Percentiles rank a stretch among this genome's conserved stretches.
Evolutionary conservation across 2,797 vertebrate genomes (phyloP).

Genomic region (Leucoraja ocellata): DNA sequence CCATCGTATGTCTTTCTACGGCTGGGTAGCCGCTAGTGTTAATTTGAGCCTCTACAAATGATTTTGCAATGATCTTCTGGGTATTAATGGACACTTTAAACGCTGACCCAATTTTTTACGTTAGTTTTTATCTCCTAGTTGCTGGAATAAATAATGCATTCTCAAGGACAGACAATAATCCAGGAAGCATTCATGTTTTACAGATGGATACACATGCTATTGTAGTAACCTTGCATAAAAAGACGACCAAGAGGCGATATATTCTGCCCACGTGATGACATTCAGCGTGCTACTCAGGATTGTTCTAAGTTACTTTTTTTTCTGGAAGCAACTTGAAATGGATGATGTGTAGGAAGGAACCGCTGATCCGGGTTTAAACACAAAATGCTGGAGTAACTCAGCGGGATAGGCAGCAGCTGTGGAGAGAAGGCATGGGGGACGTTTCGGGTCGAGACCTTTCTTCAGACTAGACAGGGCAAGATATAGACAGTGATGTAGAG

Average conservation of each 20-base stretch:
- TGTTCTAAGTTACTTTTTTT: not conserved
- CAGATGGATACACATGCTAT: not conserved
- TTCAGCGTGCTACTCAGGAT: not conserved
- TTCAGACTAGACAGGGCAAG: too few species aligned
- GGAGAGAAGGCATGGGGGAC: too few species aligned
- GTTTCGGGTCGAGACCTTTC: too few species aligned
- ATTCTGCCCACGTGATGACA: not conserved
- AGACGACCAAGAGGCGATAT: not conserved
- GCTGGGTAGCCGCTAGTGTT: not conserved
- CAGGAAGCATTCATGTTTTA: not conserved
- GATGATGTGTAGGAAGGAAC: not conserved
- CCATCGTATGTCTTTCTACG: not conserved
- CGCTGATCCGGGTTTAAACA: too few species aligned
- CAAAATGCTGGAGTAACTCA: too few species aligned
- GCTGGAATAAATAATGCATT: not conserved
- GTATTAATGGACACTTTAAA: not conserved
- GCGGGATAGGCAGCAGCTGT: too few species aligned
- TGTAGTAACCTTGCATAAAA: not conserved
- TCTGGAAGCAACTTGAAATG: not conserved
- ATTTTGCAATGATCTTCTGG: not conserved
- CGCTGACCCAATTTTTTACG: not conserved
- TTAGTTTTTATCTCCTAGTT: not conserved
- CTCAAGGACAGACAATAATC: not conserved
- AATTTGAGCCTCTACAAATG: not conserved
- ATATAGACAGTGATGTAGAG: too few species aligned